Evolutionary conservation across 2,797 vertebrate genomes (phyloP).

Genomic region (Sarcophilus harrisii): DNA sequence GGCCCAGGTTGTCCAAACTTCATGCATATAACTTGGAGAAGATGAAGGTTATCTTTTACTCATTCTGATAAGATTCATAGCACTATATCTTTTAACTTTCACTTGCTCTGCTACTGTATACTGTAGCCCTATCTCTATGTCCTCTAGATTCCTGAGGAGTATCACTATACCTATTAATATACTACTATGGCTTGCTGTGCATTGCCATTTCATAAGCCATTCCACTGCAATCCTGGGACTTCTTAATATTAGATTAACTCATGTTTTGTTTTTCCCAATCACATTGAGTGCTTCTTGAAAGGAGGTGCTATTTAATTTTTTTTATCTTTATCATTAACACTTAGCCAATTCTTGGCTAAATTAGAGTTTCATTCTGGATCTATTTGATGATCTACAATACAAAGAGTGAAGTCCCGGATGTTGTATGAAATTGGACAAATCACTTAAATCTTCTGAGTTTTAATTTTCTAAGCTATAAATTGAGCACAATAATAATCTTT

Average conservation of each 20-base stretch:
- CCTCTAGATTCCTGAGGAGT: not conserved
- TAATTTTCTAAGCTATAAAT: not conserved
- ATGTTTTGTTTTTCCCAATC: not conserved
- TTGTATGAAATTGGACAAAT: not conserved
- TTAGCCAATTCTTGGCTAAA: not conserved
- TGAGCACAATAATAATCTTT: not conserved
- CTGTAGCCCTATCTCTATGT: not conserved
- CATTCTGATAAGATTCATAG: not conserved
- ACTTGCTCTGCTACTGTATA: not conserved
- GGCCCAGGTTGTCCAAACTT: not conserved
- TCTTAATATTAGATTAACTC: not conserved
- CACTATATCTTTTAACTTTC: not conserved
- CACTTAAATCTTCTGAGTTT: not conserved
- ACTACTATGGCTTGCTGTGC: not conserved
- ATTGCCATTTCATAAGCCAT: not conserved
- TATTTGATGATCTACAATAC: not conserved
- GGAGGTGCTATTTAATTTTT: not conserved
- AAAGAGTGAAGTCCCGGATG: not conserved
- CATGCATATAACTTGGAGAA: not conserved
- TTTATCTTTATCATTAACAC: not conserved
- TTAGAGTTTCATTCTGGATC: not conserved
- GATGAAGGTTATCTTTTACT: not conserved
- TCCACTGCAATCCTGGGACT: not conserved
- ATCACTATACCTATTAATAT: not conserved
- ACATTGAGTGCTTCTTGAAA: not conserved